phyloP scores from a whole-genome alignment of 1,140 invertebrate species.

The Leptestheria dahalacensis region DNA sequence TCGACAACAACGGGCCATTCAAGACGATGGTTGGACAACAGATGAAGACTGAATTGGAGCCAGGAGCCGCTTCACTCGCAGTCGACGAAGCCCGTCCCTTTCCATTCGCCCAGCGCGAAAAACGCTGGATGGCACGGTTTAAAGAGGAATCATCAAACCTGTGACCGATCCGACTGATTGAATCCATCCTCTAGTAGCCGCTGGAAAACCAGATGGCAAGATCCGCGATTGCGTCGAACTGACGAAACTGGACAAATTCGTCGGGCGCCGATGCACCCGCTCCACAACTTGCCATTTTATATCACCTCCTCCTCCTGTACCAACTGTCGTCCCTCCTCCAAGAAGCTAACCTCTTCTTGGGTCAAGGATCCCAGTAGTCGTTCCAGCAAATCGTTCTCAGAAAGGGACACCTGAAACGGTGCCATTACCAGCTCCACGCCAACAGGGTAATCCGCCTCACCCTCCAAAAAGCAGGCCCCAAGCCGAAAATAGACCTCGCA shows the following conservation, averaged over 20 bases:
- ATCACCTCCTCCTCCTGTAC: too few relatives aligned
- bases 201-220: constrained; percentile 25
- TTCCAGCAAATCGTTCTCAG: too few relatives aligned
- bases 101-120: constrained; percentile 22
- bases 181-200: constrained; percentile 30
- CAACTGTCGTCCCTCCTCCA: too few relatives aligned
- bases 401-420: too few relatives aligned
- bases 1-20: neutral
- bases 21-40: constrained; percentile 2
- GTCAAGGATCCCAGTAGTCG: too few relatives aligned
- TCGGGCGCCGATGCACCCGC: constrained; percentile 22
- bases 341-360: too few relatives aligned
- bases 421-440: too few relatives aligned
- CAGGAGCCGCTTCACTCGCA: constrained; percentile 1
- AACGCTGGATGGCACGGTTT: constrained; percentile 22
- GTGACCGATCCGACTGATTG: constrained; percentile 29
- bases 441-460: too few relatives aligned
- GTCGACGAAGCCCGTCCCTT: constrained; percentile 12
- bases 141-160: constrained; percentile 21
- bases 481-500: too few relatives aligned
- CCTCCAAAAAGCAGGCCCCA: too few relatives aligned
- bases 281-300: too few relatives aligned
- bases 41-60: neutral
- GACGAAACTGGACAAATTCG: constrained; percentile 22
- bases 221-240: constrained; percentile 30